Conservation (phyloP, 2,113 vertebrate species). For the Aplodontia rufa region DNA sequence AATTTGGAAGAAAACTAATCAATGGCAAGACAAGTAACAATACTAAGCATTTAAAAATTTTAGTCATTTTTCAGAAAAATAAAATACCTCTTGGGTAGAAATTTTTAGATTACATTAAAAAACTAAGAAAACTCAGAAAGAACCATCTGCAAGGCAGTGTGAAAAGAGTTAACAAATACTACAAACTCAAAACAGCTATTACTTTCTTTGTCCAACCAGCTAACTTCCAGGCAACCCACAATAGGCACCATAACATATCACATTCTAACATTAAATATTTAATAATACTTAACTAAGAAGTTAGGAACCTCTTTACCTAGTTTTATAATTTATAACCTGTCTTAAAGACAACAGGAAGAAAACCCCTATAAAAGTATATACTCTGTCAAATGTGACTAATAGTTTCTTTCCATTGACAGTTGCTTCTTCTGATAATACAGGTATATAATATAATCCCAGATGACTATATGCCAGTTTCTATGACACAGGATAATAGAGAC, state of each 20-base stretch:
- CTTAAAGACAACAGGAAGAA: not conserved
- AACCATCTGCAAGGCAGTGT: not conserved
- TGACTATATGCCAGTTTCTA: not conserved
- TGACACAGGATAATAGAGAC: not conserved
- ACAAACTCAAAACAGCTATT: conserved; percentile 21
- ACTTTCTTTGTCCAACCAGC: not conserved
- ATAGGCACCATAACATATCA: conserved; percentile 22
- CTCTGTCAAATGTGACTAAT: not conserved
- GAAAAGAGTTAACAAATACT: not conserved
- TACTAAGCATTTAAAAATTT: not conserved
- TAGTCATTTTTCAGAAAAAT: not conserved
- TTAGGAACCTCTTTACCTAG: no score
- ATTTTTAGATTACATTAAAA: conserved; percentile 38
- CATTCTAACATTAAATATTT: conserved; percentile 52
- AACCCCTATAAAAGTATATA: not conserved
- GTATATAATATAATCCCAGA: not conserved
- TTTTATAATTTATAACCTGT: not conserved
- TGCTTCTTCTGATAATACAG: conserved; percentile 35
- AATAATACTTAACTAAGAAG: conserved; percentile 11
- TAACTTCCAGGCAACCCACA: not conserved
- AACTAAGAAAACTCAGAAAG: conserved; percentile 11
- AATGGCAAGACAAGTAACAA: not conserved
- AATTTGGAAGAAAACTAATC: not conserved
- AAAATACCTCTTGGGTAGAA: not conserved
- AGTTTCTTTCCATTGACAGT: not conserved